phyloP scores from a whole-genome alignment of 2,797 vertebrate species.

The Esox masquinongy region DNA sequence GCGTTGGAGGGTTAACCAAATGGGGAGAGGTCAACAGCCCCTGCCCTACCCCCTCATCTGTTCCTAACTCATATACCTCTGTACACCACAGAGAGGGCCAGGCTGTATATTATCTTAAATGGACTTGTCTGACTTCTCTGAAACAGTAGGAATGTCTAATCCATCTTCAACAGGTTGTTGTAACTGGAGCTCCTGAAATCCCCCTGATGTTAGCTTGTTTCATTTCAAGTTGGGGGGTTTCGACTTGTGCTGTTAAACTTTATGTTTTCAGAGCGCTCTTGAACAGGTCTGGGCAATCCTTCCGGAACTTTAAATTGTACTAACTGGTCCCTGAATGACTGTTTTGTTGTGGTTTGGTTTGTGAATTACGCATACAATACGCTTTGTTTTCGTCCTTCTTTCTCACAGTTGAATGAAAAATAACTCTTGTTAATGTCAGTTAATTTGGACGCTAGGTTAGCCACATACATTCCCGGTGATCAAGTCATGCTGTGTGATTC shows the following conservation, averaged over 20 bases:
- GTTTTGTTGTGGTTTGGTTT: slow-evolving; percentile 58
- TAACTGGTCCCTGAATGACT: slow-evolving; percentile 48
- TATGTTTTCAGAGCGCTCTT: slow-evolving; percentile 41
- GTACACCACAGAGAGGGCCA: slow-evolving; percentile 12
- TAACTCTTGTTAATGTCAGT: not conserved
- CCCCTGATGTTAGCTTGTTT: slow-evolving; percentile 29
- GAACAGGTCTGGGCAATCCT: slow-evolving; percentile 41
- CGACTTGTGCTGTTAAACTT: slow-evolving; percentile 52
- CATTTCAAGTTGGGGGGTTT: slow-evolving; percentile 37
- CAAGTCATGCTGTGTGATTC: slow-evolving; percentile 55
- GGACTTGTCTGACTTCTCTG: slow-evolving; percentile 29
- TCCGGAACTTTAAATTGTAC: slow-evolving; percentile 57
- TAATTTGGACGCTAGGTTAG: slow-evolving; percentile 53
- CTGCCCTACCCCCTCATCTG: slow-evolving; percentile 11
- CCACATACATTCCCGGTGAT: slow-evolving; percentile 46
- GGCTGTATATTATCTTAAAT: slow-evolving; percentile 45
- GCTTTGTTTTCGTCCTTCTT: slow-evolving; percentile 60
- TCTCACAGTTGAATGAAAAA: slow-evolving; percentile 48
- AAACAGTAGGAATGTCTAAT: slow-evolving; percentile 39
- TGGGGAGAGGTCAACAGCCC: slow-evolving; percentile 23
- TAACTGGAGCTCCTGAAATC: slow-evolving; percentile 37
- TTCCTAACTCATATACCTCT: slow-evolving; percentile 25
- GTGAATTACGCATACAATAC: slow-evolving; percentile 39
- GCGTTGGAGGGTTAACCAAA: slow-evolving; percentile 38
- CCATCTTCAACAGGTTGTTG: slow-evolving; percentile 32